Evolutionary conservation across 2,888 invertebrate species (phyloP), one percentile per base, ranked within the genome.

Genomic region (Chouioia cunea): DNA sequence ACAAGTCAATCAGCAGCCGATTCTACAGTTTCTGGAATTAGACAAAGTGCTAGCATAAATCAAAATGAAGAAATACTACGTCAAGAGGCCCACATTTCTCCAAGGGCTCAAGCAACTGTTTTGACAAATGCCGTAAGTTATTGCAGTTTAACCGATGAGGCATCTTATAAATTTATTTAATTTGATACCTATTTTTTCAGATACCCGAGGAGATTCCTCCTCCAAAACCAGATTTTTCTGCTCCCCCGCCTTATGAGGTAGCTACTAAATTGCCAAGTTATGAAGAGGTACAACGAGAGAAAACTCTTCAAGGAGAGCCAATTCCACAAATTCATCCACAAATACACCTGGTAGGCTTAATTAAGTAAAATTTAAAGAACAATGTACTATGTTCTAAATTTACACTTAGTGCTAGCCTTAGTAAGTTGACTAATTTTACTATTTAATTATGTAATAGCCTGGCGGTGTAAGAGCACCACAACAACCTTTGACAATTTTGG

Each of bases 271-370:
- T 96, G 80, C 97, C 95, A 4, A 93, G 95, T 15, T 97, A 97
- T 83, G 96, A 96, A 85, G 96, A 97, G 85, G 96, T 96, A 62
- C 94, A 96, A 84, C 89, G 94, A 78, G 94, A 95, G 82, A 97
- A 97, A 83, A 91, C 91, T 77, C 85, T 93, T 79, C 93, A 94
- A 80, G 93, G 92, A 57, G 92, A 93, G 79, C 85, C 89, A 50
- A 87, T 87, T 71, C 87, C 86, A 58, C 71, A 75, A 22, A 75
- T 79, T 62, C 82, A 80, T 68, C 81, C 84, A 65, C 84, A 84
- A 71, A 77, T 84, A 70, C 82, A 81, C 75, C 73, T 83, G 79
- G 85, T 85, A 79, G 74, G 66, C 67, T 52, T 43, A 48, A 36
- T 36, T 47, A 15, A 12, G 27, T 36, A 6, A 6, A 36, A 36